These are phyloP conservation scores for Hemibagrus guttatus DNA, from an alignment of 2,797 vertebrate genomes.

Conservation along the genomic window DNA sequence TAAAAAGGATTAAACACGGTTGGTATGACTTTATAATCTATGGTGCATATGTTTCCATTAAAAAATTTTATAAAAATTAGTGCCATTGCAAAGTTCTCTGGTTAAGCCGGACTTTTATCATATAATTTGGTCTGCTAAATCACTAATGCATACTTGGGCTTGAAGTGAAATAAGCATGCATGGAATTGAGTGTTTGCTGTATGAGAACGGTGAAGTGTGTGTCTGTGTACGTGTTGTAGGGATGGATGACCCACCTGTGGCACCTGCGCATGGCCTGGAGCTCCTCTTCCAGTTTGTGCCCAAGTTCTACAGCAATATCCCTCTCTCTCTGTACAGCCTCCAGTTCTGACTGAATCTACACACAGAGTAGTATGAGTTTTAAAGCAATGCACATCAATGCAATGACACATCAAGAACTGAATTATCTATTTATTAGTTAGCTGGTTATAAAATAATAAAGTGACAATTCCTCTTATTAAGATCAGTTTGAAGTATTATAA, in stretches of 20 bases:
- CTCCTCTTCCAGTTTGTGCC: slow-evolving; percentile 78
- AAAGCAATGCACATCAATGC: neutral
- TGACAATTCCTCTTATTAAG: neutral
- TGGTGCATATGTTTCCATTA: neutral
- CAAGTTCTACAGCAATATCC: slow-evolving; percentile 75
- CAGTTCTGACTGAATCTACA: slow-evolving; percentile 69
- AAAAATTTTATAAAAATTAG: neutral
- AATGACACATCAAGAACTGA: neutral
- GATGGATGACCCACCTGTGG: slow-evolving; percentile 78
- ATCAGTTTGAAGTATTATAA: neutral
- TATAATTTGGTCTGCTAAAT: slow-evolving; percentile 11
- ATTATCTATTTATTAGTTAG: neutral
- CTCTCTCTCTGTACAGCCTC: slow-evolving; percentile 76
- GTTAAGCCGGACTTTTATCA: neutral
- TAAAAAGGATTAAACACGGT: neutral
- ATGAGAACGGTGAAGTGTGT: neutral
- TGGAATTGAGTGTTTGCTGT: slow-evolving; percentile 7
- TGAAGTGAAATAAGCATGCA: slow-evolving; percentile 1
- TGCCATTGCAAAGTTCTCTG: neutral
- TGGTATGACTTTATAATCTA: neutral
- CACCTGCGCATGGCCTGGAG: slow-evolving; percentile 76
- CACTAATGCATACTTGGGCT: slow-evolving; percentile 6
- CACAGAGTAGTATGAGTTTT: slow-evolving; percentile 15
- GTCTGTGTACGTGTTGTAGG: neutral
- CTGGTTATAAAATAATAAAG: neutral